Evolutionary conservation across 2,113 vertebrate species (phyloP).

Genomic region (Cephalophus harveyi): DNA sequence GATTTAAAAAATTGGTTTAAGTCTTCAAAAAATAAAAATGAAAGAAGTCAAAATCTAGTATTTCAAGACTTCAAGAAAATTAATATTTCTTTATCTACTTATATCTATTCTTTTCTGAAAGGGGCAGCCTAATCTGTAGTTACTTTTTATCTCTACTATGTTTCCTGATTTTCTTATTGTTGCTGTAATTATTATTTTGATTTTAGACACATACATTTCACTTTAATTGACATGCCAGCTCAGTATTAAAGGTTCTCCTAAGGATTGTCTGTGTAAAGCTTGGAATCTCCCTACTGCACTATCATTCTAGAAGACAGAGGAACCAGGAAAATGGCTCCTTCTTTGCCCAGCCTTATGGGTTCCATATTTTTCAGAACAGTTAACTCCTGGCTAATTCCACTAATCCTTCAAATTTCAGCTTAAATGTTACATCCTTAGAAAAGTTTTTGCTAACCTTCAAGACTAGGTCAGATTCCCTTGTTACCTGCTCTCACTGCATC

Average conservation of each 20-base stretch:
- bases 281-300: not conserved
- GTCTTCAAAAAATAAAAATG: not conserved
- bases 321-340: not conserved
- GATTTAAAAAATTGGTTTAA: not conserved
- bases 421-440: not conserved
- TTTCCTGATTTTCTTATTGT: not conserved
- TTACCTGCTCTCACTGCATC: not conserved
- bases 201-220: not conserved
- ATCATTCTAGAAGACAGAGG: not conserved
- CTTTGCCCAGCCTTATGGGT: not conserved
- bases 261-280: not conserved
- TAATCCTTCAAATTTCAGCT: conserved; percentile 13
- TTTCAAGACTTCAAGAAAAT: not conserved
- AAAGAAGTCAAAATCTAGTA: not conserved
- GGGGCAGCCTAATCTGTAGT: not conserved
- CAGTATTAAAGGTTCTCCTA: not conserved
- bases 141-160: not conserved
- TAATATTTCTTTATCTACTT: not conserved
- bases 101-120: not conserved
- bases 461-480: not conserved
- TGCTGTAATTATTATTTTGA: not conserved
- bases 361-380: not conserved
- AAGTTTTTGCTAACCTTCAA: not conserved
- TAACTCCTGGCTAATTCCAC: not conserved
- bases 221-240: not conserved